Evolutionary conservation across 1,140 invertebrate species (phyloP).

Genomic region (Rhizoglyphus robini): DNA sequence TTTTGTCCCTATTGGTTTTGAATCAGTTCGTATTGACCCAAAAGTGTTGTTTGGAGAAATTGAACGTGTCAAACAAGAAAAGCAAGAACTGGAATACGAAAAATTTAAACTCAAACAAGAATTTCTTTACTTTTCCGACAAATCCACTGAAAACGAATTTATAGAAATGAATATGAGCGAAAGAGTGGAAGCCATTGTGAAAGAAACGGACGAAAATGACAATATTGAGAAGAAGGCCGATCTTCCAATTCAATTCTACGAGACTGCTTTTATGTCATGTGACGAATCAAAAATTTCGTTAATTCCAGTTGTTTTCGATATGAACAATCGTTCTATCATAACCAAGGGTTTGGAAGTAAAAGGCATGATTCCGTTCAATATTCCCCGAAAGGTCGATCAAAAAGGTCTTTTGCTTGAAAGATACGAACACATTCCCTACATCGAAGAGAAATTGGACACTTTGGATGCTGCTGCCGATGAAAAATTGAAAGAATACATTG

Average conservation of each 20-base stretch:
- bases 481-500: not conserved
- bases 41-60: not conserved
- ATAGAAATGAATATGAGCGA: not conserved
- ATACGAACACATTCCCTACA: slow-evolving; percentile 7
- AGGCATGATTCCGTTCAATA: not conserved
- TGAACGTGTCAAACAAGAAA: slow-evolving; percentile 7
- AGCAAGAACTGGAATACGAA: not conserved
- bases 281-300: not conserved
- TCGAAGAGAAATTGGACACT: not conserved
- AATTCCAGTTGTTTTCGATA: not conserved
- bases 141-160: not conserved
- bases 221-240: not conserved
- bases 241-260: not conserved
- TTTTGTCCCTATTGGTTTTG: slow-evolving; percentile 28
- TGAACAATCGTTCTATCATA: not conserved
- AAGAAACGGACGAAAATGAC: not conserved
- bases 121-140: not conserved
- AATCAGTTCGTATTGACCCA: slow-evolving; percentile 39
- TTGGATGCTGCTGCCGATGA: not conserved
- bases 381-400: slow-evolving; percentile 1
- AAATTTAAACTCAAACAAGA: not conserved
- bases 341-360: slow-evolving; percentile 14
- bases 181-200: not conserved
- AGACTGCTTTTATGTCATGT: not conserved
- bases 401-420: slow-evolving; percentile 3